phyloP scores from a whole-genome alignment of 1,140 invertebrate genomes.

The Camponotus vicinus region DNA sequence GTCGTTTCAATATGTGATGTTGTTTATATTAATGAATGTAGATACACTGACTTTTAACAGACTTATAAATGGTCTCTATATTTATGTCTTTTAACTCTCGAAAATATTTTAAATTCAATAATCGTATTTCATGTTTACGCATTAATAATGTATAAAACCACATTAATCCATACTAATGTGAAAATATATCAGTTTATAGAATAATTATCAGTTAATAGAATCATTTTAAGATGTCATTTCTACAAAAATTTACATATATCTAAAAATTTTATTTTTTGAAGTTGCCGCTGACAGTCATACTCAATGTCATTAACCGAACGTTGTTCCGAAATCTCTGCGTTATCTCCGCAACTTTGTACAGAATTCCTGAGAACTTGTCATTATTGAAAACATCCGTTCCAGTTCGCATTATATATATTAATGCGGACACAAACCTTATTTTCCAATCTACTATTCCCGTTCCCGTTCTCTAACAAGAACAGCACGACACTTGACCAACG shows the following conservation, averaged over 20 bases:
- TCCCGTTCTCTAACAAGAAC: conserved; percentile 30
- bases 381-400: conserved; percentile 4
- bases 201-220: neutral
- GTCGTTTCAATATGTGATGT: neutral
- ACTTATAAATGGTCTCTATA: neutral
- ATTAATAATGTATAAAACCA: neutral
- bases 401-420: conserved; percentile 9
- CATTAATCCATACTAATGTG: neutral
- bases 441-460: conserved; percentile 34
- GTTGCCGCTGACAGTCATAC: neutral
- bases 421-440: conserved; percentile 35
- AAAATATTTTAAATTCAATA: neutral
- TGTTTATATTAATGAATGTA: conserved; percentile 6
- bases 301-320: neutral
- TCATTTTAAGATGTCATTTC: neutral
- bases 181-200: neutral
- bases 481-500: conserved; percentile 56
- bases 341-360: neutral
- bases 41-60: neutral
- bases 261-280: neutral
- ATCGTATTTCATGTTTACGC: neutral
- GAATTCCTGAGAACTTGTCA: neutral
- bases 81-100: conserved; percentile 4
- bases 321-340: neutral
- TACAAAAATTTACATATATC: neutral